Conservation (phyloP, 1,140 invertebrate genomes). For the Conus betulinus region DNA sequence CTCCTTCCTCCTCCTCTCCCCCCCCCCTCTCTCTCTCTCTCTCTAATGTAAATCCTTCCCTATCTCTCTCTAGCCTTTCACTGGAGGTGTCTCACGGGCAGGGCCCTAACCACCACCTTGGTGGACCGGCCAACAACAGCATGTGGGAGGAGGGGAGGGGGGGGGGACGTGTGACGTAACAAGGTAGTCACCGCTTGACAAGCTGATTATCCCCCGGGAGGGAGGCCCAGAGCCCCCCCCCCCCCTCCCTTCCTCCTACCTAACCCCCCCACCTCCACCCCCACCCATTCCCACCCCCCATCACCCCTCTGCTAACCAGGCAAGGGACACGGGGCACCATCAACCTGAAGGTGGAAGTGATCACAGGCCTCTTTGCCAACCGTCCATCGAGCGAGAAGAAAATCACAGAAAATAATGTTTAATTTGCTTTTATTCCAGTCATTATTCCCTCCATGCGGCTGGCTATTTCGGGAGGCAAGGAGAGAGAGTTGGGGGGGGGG, state of each 20-base stretch:
- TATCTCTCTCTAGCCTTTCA: too few species aligned
- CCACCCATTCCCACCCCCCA: too few species aligned
- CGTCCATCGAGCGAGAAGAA: slow-evolving; percentile 44
- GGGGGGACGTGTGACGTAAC: slow-evolving; percentile 19
- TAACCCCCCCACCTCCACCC: neutral
- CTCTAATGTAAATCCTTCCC: too few species aligned
- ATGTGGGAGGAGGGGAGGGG: too few species aligned
- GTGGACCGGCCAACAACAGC: too few species aligned
- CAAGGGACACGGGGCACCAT: neutral
- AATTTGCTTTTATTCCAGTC: slow-evolving; percentile 62
- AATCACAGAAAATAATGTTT: slow-evolving; percentile 63
- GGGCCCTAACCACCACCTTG: slow-evolving; percentile 23
- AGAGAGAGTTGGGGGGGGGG: too few species aligned
- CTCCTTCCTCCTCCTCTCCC: neutral
- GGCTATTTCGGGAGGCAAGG: slow-evolving; percentile 43
- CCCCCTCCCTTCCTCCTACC: too few species aligned
- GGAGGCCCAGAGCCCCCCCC: neutral
- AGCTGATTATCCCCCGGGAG: slow-evolving; percentile 19
- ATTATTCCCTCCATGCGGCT: slow-evolving; percentile 56
- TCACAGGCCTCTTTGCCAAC: slow-evolving; percentile 39
- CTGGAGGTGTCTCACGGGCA: neutral
- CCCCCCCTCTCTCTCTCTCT: neutral
- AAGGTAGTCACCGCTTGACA: slow-evolving; percentile 34
- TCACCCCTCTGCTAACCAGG: too few species aligned
- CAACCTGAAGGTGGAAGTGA: slow-evolving; percentile 16